A percentile compares a stretch with the other conserved stretches of the same genome.
Conservation (phyloP, 2,888 invertebrate species). For the Melanostoma mellinum region DNA sequence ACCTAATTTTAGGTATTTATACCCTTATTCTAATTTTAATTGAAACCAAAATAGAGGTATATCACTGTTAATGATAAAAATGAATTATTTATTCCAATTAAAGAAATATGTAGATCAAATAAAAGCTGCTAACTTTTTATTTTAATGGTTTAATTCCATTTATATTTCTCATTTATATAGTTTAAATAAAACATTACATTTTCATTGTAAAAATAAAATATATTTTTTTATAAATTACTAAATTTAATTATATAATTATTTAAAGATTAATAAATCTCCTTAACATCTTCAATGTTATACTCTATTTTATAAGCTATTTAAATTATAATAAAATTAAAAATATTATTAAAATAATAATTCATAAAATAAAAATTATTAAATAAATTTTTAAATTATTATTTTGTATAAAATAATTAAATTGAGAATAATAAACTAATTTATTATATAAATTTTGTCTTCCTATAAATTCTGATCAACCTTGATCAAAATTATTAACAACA, state of each 20-base stretch:
- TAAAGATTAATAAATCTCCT: slow-evolving; percentile 78
- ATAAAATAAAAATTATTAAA: too few species aligned
- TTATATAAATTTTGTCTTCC: slow-evolving; percentile 82
- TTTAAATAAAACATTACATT: slow-evolving; percentile 85
- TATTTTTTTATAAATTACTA: slow-evolving; percentile 77
- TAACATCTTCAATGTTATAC: slow-evolving; percentile 82
- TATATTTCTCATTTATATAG: slow-evolving; percentile 58
- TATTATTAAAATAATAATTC: too few species aligned
- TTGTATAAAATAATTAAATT: slow-evolving; percentile 80
- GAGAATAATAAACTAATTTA: slow-evolving; percentile 81
- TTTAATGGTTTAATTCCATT: background rate
- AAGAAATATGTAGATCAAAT: slow-evolving; percentile 78
- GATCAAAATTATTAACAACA: slow-evolving; percentile 82
- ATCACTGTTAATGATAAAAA: slow-evolving; percentile 82
- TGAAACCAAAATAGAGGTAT: slow-evolving; percentile 83
- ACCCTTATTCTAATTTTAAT: slow-evolving; percentile 83
- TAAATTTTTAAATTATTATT: too few species aligned
- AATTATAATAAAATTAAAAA: too few species aligned
- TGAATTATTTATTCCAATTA: slow-evolving; percentile 77
- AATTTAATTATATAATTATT: slow-evolving; percentile 75
- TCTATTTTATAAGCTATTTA: slow-evolving; percentile 81
- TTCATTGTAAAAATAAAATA: slow-evolving; percentile 85
- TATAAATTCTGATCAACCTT: slow-evolving; percentile 83
- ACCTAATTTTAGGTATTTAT: slow-evolving; percentile 81
- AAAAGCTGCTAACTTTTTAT: too few species aligned